Base-by-base conservation (phyloP, 1,140 invertebrate species). In the Nebria ingens region DNA sequence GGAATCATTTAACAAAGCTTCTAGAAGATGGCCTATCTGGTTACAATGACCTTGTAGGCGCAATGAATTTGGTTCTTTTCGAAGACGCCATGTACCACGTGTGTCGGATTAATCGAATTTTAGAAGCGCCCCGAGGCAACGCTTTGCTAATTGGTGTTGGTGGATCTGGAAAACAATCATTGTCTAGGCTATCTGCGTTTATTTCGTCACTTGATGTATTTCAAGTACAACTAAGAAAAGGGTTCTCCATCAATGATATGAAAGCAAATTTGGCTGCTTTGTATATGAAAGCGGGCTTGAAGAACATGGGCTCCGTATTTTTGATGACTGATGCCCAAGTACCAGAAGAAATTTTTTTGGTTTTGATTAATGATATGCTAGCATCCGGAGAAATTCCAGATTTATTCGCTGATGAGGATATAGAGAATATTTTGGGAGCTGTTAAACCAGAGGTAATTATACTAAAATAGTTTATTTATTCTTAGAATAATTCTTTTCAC, bases 51-150 rank as follows among this genome's bases (percentile, higher is more conserved):
- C 70, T 85, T 59, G 81, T 96, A 22, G 84, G 89, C 2, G 86
- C 85, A 0, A 96, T 97, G 91, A 94, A 96, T 73, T 75, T 98
- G 4, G 93, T 98, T 4, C 77, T 98, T 1, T 98, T 98, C 68
- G 91, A 96, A 67, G 93, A 97, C 70, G 93, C 94, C 2, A 93
- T 97, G 84, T 78, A 82, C 57, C 92, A 96, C 67, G 83, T 96
- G 20, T 93, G 88, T 71, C 79, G 89, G 61, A 97, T 98, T 55
- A 96, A 91, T 73, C 80, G 94, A 56, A 96, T 98, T 57, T 72
- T 97, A 56, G 92, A 97, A 72, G 81, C 84, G 19, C 91, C 93
- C 0, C 76, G 92, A 60, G 93, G 93, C 19, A 95, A 97, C 68
- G 93, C 91, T 0, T 70, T 98, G 19, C 69, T 97, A 1, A 87